Base-by-base conservation (phyloP, 2,888 invertebrate genomes). In the Odiellus spinosus region DNA sequence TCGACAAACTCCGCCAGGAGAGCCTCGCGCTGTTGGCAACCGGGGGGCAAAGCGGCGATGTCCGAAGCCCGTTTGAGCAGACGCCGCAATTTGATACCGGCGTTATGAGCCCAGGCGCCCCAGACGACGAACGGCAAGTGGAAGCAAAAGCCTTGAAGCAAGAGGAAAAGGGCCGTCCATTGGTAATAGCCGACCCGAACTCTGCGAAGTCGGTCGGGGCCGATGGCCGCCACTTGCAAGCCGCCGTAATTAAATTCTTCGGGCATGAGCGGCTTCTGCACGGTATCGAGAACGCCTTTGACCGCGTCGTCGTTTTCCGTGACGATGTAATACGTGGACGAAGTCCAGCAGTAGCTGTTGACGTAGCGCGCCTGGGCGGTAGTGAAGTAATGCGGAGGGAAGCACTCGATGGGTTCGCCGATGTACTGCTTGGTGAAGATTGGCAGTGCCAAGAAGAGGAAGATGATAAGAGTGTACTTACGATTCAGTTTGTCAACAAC, bases 381-480 rank as follows among this genome's bases (percentile, higher is more conserved):
- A 35, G 61, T 61, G 54, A 62, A 62, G 48, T 60, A 62, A 18
- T 60, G 61, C 12, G 62, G 62, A n/a, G 61, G 60, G 55, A 62
- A 69, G 55, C 69, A 69, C 53, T 68, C 67, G 40, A 69, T 69
- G 10, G 68, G 67, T 50, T 65, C 63, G 8, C 68, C 68, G 38
- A 68, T 65, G 55, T 69, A 68, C 59, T 70, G 69, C 51, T 69
- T 65, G 42, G 67, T 65, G 38, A 67, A 66, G 44, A 70, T 64
- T 21, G 65, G 64, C 43, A 68, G 53, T 4, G 67, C 60, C 46
- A 66, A 60, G 52, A 64, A 61, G 14, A 66, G 60, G 43, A 70
- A 58, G 47, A 70, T 57, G 34, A 68, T 54, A 12, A 64, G 59
- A 11, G 66, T 66, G 57, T 64, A 65, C 55, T 67, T 66, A 49